phyloP scores from a whole-genome alignment of 2,113 vertebrate genomes.

The Cyanocitta stelleri region DNA sequence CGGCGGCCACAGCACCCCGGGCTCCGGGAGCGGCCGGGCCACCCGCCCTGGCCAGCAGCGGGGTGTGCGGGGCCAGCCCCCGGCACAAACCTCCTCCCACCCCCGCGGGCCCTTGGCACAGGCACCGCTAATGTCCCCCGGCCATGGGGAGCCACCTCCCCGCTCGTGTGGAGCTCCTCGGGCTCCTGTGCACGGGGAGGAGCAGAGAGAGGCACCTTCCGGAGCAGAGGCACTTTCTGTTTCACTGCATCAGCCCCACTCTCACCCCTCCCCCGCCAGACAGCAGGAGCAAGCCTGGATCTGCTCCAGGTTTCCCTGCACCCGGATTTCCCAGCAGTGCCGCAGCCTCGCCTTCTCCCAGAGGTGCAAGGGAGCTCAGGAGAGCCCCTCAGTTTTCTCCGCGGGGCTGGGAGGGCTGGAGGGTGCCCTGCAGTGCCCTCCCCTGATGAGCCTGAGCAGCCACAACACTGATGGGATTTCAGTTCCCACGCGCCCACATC shows the following conservation, averaged over 20 bases:
- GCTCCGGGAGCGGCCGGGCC: not conserved
- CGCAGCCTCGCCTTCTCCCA: not conserved
- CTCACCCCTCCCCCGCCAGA: accelerated
- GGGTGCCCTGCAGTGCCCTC: not conserved
- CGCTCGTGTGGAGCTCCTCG: not conserved
- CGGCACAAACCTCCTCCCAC: not conserved
- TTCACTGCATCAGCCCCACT: not conserved
- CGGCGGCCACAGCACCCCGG: not conserved
- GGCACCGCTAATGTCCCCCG: not conserved
- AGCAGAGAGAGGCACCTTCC: not conserved
- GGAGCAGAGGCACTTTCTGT: not conserved
- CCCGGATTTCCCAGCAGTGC: not conserved
- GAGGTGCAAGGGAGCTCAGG: not conserved
- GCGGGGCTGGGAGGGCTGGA: not conserved
- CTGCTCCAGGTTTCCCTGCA: accelerated
- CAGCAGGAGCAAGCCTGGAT: not conserved
- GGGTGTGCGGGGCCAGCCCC: not conserved
- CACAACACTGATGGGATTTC: accelerated
- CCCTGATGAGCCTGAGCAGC: not conserved
- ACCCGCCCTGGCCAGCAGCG: not conserved
- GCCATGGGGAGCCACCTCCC: not conserved
- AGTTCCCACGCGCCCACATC: accelerated
- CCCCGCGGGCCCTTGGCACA: not conserved
- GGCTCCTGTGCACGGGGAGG: not conserved
- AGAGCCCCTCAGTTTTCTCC: not conserved